A percentile compares a stretch with the other conserved stretches of the same genome.
Evolutionary conservation across 2,888 invertebrate species (phyloP).

Genomic region (Pyrrhia umbra): DNA sequence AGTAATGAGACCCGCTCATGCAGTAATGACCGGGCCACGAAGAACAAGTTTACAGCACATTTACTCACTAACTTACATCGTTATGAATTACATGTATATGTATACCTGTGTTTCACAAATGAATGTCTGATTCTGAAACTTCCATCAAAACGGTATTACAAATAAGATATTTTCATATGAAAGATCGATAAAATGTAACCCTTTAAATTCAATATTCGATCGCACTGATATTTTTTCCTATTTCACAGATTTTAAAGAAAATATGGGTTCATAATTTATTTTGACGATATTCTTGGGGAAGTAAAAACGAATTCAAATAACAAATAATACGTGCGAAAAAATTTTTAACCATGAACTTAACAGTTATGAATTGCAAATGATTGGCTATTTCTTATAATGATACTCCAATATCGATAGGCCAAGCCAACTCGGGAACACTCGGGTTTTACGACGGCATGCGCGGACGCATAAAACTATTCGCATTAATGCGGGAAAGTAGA

Average conservation of each 20-base stretch:
- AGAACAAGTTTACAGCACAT: constrained; percentile 30
- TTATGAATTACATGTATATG: too few relatives aligned
- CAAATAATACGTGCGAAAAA: constrained; percentile 3
- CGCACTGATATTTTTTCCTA: too few relatives aligned
- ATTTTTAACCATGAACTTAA: constrained; percentile 45
- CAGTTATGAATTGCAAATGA: constrained; percentile 54
- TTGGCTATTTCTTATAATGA: constrained; percentile 41
- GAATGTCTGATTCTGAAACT: too few relatives aligned
- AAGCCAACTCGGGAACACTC: constrained; percentile 44
- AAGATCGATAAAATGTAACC: too few relatives aligned
- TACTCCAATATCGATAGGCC: constrained; percentile 42
- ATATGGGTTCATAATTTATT: too few relatives aligned
- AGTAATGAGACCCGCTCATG: constrained; percentile 70
- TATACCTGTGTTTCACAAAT: too few relatives aligned
- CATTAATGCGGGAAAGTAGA: constrained; percentile 74
- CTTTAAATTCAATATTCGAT: too few relatives aligned
- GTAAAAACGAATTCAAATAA: constrained; percentile 29
- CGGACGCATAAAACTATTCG: constrained; percentile 74
- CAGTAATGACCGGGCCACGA: constrained; percentile 72
- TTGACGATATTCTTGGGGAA: constrained; percentile 1
- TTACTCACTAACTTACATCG: constrained; percentile 30
- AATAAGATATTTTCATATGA: too few relatives aligned
- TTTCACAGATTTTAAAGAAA: too few relatives aligned
- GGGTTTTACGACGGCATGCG: constrained; percentile 75
- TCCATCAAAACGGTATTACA: too few relatives aligned